phyloP scores from a whole-genome alignment of 1,140 invertebrate species.

The Aricia agestis region DNA sequence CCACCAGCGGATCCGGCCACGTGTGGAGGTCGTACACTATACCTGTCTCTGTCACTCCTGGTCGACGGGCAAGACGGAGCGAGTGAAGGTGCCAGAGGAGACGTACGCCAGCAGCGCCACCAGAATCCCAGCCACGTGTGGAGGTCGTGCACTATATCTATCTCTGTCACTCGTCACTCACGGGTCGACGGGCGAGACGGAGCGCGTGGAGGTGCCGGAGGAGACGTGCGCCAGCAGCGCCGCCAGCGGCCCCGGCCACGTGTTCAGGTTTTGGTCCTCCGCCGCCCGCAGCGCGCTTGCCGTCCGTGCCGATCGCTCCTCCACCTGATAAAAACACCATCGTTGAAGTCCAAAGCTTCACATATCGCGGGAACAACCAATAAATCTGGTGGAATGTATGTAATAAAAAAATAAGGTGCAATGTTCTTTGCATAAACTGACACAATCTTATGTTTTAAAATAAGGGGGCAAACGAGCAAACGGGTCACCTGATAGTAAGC shows the following conservation, averaged over 20 bases:
- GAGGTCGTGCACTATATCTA: slow-evolving; percentile 26
- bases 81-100: slow-evolving; percentile 66
- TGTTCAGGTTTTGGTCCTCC: slow-evolving; percentile 50
- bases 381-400: too few relatives aligned
- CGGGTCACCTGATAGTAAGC: too few relatives aligned
- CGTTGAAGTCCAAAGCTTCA: too few relatives aligned
- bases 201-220: slow-evolving; percentile 67
- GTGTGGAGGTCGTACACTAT: slow-evolving; percentile 44
- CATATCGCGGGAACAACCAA: too few relatives aligned
- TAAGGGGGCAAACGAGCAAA: too few relatives aligned
- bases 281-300: slow-evolving; percentile 46
- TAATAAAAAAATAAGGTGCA: too few relatives aligned
- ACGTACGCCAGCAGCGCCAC: slow-evolving; percentile 53
- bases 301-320: slow-evolving; percentile 48
- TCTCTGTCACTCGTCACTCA: slow-evolving; percentile 19
- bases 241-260: slow-evolving; percentile 48
- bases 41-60: slow-evolving; percentile 29
- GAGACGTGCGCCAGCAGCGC: slow-evolving; percentile 59
- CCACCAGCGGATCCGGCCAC: slow-evolving; percentile 50
- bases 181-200: slow-evolving; percentile 70
- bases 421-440: too few relatives aligned
- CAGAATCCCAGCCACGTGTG: slow-evolving; percentile 50
- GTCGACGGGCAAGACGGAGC: slow-evolving; percentile 67
- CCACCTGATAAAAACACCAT: slow-evolving; percentile 34
- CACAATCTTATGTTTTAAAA: too few relatives aligned